Base-by-base conservation (phyloP, 1,140 invertebrate species). In the Drosophila baimaii region DNA sequence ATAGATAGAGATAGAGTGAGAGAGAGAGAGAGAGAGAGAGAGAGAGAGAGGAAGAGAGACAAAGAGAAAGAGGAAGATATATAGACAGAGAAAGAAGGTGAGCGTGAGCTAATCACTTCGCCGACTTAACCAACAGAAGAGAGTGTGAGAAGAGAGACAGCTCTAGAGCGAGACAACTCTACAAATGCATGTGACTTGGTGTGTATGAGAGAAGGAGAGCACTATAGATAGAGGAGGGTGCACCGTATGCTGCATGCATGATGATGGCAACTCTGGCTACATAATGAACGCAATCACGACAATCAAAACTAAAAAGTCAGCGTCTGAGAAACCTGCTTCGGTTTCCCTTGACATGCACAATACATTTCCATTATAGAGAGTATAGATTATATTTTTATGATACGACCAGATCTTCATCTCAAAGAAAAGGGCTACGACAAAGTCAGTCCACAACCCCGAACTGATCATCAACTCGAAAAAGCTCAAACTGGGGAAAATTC, bases 151-250 rank as follows among this genome's bases (percentile, higher is more conserved):
- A 51, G 46, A 19, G 57, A 61, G 55, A 37, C 65, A 49, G 19
- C 65, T 71, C 68, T 71, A 71, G 65, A 72, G 65, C 52, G 69
- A 72, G 52, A 71, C 69, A 70, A 71, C 43, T 49, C 66, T 72
- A 72, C 69, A 17, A 12, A 39, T 49, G 51, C 51, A 29, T 31
- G 51, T 57, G 64, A 23, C 39, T 17, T 35, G 25, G 23, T 31
- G 37, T 44, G 51, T 39, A 25, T 37, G 23, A 33, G 62, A 47
- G 29, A 64, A 13, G 41, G 41, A 51, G 47, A 71, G 55, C 33
- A 37, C 39, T 19, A 54, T 43, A 51, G 27, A n/a, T 51, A 43
- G 37, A 77, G 54, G 47, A 78, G 46, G 37, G 54, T 62, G 75
- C 56, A 27, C 27, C 51, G 37, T 25, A 61, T 70, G 74, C 56